Base-by-base conservation (phyloP, 2,888 invertebrate species). In the Drosophila koepferae region DNA sequence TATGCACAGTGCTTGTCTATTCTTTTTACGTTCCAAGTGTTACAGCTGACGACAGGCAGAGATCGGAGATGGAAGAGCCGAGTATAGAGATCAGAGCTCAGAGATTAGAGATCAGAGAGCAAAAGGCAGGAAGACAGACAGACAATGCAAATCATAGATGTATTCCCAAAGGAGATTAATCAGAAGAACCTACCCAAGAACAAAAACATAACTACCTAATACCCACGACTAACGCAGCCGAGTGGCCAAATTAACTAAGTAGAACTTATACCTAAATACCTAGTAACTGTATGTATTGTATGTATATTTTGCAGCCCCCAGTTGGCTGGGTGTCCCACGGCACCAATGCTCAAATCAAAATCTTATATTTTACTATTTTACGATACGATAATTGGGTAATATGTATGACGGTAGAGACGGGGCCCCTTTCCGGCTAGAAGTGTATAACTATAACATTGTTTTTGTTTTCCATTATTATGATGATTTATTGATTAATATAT, bases 201-300 rank as follows among this genome's bases (percentile, higher is more conserved):
- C 44, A 73, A 81, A 67, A 79, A 68, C 69, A 66, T 18, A 79
- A 80, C 80, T 78, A 78, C 77, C 77, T 78, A 78, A 20, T 68
- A 78, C 78, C 80, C 77, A 88, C 73, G 70, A 76, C 80, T 87
- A 82, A 88, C 54, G 80, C 86, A 85, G 85, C 89, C 89, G 31
- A 88, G 85, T 83, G 85, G 85, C 85, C 85, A 86, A 86, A 86
- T 86, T 88, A 88, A 81, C 81, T 86, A 86, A 88, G 86, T 87
- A 88, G 75, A 65, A 66, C 31, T 77, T 86, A 79, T 81, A 86
- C 81, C 73, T 81, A 80, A 73, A 61, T 44, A 59, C 55, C 60
- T 77, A 80, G 68, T 70, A 68, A 72, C 55, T 65, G 76, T 71
- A 74, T 82, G 77, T 74, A 72, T 69, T 80, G 81, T 80, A 77